These are phyloP conservation scores for Tetrao urogallus DNA, from an alignment of 2,113 vertebrate genomes.

Conservation along the genomic window DNA sequence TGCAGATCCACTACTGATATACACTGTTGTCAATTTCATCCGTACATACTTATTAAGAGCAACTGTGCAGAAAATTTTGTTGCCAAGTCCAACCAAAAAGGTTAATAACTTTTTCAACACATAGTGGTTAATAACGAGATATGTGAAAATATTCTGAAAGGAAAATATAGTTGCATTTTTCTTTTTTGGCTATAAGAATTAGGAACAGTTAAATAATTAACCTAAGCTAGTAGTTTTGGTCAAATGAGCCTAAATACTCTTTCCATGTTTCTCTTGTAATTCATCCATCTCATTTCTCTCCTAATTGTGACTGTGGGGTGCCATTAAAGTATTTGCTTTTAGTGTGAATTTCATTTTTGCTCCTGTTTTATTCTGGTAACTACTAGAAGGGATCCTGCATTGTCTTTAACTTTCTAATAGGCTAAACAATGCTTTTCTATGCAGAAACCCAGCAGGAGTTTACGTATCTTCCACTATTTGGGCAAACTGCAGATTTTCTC, in stretches of 20 bases:
- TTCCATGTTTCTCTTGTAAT: neutral
- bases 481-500: neutral
- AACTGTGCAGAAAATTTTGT: neutral
- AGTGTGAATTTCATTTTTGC: neutral
- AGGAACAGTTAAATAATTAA: neutral
- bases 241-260: neutral
- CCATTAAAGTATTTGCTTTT: neutral
- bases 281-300: neutral
- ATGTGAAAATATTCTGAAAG: neutral
- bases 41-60: neutral
- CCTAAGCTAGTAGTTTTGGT: neutral
- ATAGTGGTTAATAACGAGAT: neutral
- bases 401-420: neutral
- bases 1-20: neutral
- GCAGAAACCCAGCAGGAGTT: neutral
- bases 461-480: neutral
- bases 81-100: neutral
- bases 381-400: neutral
- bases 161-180: neutral
- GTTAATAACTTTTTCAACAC: neutral
- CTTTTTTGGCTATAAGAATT: neutral
- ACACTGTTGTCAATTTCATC: neutral
- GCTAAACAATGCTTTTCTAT: neutral
- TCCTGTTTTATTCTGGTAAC: neutral
- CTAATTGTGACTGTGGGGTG: neutral